Conservation (phyloP, 2,113 vertebrate species). For the Cyanistes caeruleus region DNA sequence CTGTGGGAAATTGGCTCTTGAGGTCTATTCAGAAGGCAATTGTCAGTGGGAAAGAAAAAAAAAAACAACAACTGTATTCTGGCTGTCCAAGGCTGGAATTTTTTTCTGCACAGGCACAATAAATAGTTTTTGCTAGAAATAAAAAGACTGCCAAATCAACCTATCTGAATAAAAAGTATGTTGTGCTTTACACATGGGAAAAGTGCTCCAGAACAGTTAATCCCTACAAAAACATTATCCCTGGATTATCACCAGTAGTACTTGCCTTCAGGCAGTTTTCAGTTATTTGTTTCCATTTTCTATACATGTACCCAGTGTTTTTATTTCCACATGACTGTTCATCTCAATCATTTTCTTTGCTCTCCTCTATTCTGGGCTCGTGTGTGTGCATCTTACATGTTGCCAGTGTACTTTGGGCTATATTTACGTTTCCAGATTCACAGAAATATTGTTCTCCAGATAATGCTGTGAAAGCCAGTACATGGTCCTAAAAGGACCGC, state of each 20-base stretch:
- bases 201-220: slow-evolving; percentile 58
- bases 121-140: slow-evolving; percentile 9
- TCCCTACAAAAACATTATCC: slow-evolving; percentile 47
- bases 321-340: slow-evolving; percentile 28
- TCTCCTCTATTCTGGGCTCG: slow-evolving; percentile 9
- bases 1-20: slow-evolving; percentile 6
- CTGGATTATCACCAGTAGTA: not conserved
- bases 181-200: slow-evolving; percentile 41
- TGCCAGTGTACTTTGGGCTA: slow-evolving; percentile 10
- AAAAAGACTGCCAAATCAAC: slow-evolving; percentile 30
- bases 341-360: not conserved
- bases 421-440: slow-evolving; percentile 2
- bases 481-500: fast-evolving
- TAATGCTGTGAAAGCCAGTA: not conserved
- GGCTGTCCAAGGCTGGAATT: not conserved
- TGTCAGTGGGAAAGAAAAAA: not conserved
- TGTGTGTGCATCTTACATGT: not conserved
- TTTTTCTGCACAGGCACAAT: slow-evolving; percentile 9
- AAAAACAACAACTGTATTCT: not conserved
- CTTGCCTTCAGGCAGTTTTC: slow-evolving; percentile 35
- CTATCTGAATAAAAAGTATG: slow-evolving; percentile 50
- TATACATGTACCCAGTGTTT: not conserved
- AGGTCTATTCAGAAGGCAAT: not conserved
- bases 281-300: slow-evolving; percentile 49
- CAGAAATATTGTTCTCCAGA: not conserved